Evolutionary conservation across 1,140 invertebrate genomes (phyloP), one percentile per base, ranked within the genome.

Genomic region (Bombus difficillimus): DNA sequence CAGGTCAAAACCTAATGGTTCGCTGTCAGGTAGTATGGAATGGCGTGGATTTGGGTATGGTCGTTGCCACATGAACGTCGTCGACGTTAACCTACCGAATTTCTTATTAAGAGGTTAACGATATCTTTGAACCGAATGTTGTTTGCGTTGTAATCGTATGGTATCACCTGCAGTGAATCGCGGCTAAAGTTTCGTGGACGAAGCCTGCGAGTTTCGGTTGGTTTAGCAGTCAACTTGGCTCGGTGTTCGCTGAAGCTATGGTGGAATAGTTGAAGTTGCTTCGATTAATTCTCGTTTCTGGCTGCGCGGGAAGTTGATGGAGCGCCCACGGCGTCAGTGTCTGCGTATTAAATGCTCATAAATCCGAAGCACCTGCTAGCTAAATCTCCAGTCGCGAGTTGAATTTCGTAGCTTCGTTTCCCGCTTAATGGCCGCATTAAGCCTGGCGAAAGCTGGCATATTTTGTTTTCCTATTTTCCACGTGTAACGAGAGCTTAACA

Each of bases 211-310:
- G 75, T 39, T 81, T 89, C 64, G 69, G 72, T 34, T 78, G 86
- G 64, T 85, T 76, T 64, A 64, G 15, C 57, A 59, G 82, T 72
- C 76, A 72, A 76, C 81, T 83, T 71, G 66, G 59, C 75, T 22
- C 32, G 4, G 34, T 12, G 47, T 25, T 25, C 69, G 37, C 77
- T 85, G 85, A 89, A 79, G 82, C 81, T 59, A 74, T 74, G 82
- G 37, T 37, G 64, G 81, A 90, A 86, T 87, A 81, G 85, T 72
- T 62, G 75, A 90, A 90, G 89, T 90, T 87, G 75, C 81, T 90
- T 85, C 88, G 89, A 90, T 90, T 90, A 85, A 90, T 90, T 87
- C 89, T 76, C 78, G 78, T 89, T 84, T 57, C 81, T 72, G 66
- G 13, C 72, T 39, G 71, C 3, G 72, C 34, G 62, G 89, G 68